A percentile compares a stretch with the other conserved stretches of the same genome.
phyloP scores from a whole-genome alignment of 30 jellyfish, hydroid and myxozoan genomes.

The Turritopsis dohrnii region DNA sequence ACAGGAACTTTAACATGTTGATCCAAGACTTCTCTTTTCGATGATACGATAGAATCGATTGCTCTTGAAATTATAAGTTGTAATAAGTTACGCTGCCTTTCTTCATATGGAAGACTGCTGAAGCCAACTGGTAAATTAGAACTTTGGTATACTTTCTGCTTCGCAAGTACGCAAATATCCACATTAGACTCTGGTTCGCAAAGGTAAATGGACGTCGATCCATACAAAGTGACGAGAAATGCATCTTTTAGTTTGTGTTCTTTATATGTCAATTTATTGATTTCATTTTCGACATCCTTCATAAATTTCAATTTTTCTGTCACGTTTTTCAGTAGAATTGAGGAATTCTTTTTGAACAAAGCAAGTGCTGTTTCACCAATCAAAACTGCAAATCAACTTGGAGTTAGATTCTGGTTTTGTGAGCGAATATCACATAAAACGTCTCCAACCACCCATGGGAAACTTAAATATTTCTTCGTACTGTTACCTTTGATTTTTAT shows the following conservation, averaged over 20 bases:
- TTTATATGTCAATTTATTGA: constrained; percentile 21
- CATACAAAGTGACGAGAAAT: constrained; percentile 46
- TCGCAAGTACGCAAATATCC: constrained; percentile 52
- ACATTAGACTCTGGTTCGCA: constrained; percentile 70
- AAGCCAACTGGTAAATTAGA: background rate
- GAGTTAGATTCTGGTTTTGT: constrained; percentile 18
- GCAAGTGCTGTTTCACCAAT: constrained; percentile 47
- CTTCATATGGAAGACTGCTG: background rate
- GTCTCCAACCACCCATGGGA: constrained; percentile 67
- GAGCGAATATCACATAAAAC: constrained; percentile 44
- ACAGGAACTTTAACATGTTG: constrained; percentile 38
- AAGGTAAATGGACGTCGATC: constrained; percentile 66
- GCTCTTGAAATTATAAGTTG: constrained; percentile 44
- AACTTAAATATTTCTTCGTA: constrained; percentile 22
- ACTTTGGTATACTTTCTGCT: background rate
- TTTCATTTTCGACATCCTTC: constrained; percentile 38
- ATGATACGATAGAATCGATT: constrained; percentile 41
- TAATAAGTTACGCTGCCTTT: constrained; percentile 36
- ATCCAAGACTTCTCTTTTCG: constrained; percentile 40
- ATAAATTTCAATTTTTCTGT: constrained; percentile 29
- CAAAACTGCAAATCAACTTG: constrained; percentile 20
- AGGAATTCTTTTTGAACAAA: constrained; percentile 22
- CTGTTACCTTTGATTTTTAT: background rate
- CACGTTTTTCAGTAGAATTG: constrained; percentile 31
- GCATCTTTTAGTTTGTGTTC: constrained; percentile 15